These are phyloP conservation scores for Troglohyphantes excavatus DNA, from an alignment of 2,888 invertebrate genomes.

Conservation along the genomic window DNA sequence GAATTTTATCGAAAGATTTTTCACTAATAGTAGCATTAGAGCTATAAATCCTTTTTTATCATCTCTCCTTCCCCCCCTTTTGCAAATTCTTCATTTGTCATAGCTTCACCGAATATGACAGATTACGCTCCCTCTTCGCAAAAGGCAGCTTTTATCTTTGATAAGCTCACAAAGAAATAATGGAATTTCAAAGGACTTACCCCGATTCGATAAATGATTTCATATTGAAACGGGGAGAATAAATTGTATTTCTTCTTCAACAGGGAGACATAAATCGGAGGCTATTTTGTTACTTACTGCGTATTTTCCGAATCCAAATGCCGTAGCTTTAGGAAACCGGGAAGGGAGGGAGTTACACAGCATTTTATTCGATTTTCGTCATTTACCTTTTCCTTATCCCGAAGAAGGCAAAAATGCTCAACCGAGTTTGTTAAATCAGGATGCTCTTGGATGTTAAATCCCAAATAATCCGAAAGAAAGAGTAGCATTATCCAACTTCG, in stretches of 20 bases:
- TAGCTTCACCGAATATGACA: slow-evolving; percentile 34
- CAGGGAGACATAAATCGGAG: slow-evolving; percentile 44
- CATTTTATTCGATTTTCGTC: slow-evolving; percentile 28
- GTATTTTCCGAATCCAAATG: slow-evolving; percentile 32
- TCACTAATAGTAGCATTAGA: slow-evolving; percentile 37
- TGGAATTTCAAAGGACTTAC: slow-evolving; percentile 61
- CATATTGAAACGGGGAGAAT: slow-evolving; percentile 62
- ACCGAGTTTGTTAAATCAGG: slow-evolving; percentile 1
- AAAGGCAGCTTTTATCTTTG: background rate
- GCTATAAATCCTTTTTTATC: slow-evolving; percentile 40
- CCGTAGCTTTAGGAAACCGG: too few species aligned
- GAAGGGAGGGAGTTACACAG: slow-evolving; percentile 1
- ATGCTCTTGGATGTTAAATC: slow-evolving; percentile 3
- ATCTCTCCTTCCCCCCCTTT: background rate
- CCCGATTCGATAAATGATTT: slow-evolving; percentile 61
- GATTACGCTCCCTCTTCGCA: background rate
- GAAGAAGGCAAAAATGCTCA: slow-evolving; percentile 22
- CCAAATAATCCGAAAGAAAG: background rate
- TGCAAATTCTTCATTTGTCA: slow-evolving; percentile 51
- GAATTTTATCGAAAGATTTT: slow-evolving; percentile 11
- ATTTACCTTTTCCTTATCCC: background rate
- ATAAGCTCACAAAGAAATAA: slow-evolving; percentile 36
- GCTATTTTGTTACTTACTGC: slow-evolving; percentile 48
- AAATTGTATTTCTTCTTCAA: slow-evolving; percentile 49
- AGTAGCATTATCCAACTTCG: background rate